These are phyloP conservation scores for Merops nubicus DNA, from an alignment of 2,113 vertebrate species.

Conservation along the genomic window DNA sequence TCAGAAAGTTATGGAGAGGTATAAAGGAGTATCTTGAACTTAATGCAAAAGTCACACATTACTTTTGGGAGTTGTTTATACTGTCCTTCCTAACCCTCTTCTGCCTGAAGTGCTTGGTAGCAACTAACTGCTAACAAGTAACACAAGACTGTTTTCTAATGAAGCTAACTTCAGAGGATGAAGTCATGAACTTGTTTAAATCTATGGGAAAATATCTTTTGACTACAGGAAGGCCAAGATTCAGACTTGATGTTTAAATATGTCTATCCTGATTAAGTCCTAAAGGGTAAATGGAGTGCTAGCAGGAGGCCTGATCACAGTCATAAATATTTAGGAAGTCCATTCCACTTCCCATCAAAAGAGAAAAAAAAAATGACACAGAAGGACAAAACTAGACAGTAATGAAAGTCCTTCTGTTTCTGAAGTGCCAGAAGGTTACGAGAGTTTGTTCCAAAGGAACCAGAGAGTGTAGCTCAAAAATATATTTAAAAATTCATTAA, in stretches of 20 bases:
- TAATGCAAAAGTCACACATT: not conserved
- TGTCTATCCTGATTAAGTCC: not conserved
- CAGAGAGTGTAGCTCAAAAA: rapidly evolving
- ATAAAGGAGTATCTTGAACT: not conserved
- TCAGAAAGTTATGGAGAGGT: not conserved
- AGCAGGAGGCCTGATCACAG: not conserved
- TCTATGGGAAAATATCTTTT: not conserved
- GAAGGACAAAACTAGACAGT: not conserved
- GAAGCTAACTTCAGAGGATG: not conserved
- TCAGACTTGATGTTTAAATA: conserved; percentile 1
- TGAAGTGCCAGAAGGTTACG: not conserved
- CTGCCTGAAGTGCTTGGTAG: not conserved
- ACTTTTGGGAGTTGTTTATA: not conserved
- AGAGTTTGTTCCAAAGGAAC: not conserved
- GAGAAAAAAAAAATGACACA: not conserved
- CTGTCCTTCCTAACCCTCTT: not conserved
- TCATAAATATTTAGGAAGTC: conserved; percentile 45
- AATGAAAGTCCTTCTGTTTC: not conserved
- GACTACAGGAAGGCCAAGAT: not conserved
- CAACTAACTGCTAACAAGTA: not conserved
- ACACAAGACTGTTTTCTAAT: not conserved
- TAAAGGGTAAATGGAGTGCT: not conserved
- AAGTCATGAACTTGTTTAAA: not conserved
- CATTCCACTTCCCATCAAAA: not conserved
- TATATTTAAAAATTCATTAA: not conserved